Base-by-base conservation (phyloP, 2,113 vertebrate species). In the Scytalopus superciliaris region DNA sequence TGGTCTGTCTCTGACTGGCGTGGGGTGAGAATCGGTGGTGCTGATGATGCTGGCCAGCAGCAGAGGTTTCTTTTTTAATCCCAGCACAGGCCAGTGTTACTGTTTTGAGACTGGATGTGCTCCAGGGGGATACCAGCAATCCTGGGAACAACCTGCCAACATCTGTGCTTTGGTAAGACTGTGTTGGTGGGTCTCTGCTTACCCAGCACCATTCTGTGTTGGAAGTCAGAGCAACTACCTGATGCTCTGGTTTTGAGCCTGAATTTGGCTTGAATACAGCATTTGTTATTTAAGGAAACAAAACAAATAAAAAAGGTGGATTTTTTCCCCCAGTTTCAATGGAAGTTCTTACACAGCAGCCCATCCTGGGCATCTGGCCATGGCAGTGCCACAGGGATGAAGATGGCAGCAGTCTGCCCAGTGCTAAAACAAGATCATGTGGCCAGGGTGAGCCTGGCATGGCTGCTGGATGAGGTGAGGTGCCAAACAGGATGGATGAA, bases 1-100 rank as follows among this genome's bases (percentile, higher is more conserved):
- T 0, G 0, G 1, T 64, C 60, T 33, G n/a, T 3, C 12, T 18
- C 47, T 74, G 89, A 3, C 39, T 10, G 28, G 3, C 7, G 14
- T 37, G 59, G 59, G 6, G 14, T 64, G 75, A 23, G 12, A 45
- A 30, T 25, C 18, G 31, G 40, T 45, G 53, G 11, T 84, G n/a
- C n/a, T n/a, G n/a, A n/a, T n/a, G n/a, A n/a, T n/a, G 68, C 45
- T 81, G 77, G 33, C 37, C 83, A 27, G 45, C 45, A 45, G 47
- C 76, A 70, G 63, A 33, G 69, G 25, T 42, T n/a, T 77, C 9
- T 45, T 79, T 6, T 37, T n/a, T 9, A n/a, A 37, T 39, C 68
- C 17, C 35, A 56, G 6, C 3, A 7, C 12, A 12, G 73, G 6
- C 18, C 74, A 75, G 24, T 2, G 3, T 73, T 74, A 2, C 5